Evolutionary conservation across 1,140 invertebrate species (phyloP), one percentile per base, ranked within the genome.

Genomic region (Lerema accius): DNA sequence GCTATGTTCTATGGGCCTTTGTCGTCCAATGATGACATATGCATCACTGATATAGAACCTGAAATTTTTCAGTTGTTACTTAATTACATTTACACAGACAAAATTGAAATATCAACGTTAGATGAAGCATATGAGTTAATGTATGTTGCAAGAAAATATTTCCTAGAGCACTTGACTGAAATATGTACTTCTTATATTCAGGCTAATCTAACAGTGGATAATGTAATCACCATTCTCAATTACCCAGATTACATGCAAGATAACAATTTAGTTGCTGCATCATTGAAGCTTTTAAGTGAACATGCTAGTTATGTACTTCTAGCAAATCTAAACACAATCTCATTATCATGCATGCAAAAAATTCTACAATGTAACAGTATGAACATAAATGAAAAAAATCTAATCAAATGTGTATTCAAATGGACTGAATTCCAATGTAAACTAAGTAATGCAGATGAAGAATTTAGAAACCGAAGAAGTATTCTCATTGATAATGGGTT

Each of bases 1-100:
- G 94, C 94, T 7, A 94, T 95, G 94, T 93, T 95, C 66, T 95
- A 92, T 82, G 94, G 94, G 0, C 91, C 93, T n/a, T 63, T 95
- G 64, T 93, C 94, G 26, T 84, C 89, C 39, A 68, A 79, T 63
- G 74, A 85, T 40, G 85, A 88, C 67, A 90, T 93, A 56, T 46
- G 75, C 10, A 88, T 93, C 28, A 86, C 82, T 26, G 93, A 93
- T 65, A 92, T 93, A 42, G 84, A 91, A 73, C 82, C 91, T 39
- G 81, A 87, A 39, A 89, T 91, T 65, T 93, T 93, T 76, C 91
- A 91, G 76, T 78, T 92, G 37, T 76, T 93, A 53, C 68, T 93
- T 2, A 90, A 92, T 73, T 93, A 90, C 73, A 89, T 93, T 71
- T 93, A 93, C 65, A 92, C 91, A 13, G 91, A 92, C 55, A 88